Percentiles rank a stretch among this genome's conserved stretches.
phyloP scores from a whole-genome alignment of 2,797 vertebrate genomes.

The Xiphophorus birchmanni region DNA sequence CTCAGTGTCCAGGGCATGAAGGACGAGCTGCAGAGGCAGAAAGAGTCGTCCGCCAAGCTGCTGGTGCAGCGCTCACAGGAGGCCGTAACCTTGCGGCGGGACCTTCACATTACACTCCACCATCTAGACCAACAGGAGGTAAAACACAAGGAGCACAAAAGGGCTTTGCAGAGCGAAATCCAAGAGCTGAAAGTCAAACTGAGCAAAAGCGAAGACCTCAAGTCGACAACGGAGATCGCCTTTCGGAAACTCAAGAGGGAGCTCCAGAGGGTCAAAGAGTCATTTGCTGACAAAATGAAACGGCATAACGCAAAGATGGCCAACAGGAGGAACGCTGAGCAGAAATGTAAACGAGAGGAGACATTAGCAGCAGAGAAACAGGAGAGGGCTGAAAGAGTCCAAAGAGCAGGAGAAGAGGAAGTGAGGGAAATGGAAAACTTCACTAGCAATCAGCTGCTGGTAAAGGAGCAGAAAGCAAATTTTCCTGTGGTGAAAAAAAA shows the following conservation, averaged over 20 bases:
- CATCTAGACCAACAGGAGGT: background rate
- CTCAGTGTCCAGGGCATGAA: background rate
- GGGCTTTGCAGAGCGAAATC: background rate
- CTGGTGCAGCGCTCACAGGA: background rate
- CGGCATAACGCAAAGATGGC: too few relatives aligned
- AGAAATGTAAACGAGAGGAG: background rate
- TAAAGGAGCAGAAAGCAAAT: background rate
- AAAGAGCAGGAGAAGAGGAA: background rate
- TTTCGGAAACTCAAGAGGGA: background rate
- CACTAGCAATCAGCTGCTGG: background rate
- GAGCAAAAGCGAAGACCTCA: background rate
- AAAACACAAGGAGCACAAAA: background rate
- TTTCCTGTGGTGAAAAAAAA: background rate
- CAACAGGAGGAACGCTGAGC: background rate
- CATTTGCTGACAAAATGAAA: background rate
- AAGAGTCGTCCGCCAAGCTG: background rate
- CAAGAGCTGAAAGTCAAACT: background rate
- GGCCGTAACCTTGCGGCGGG: background rate
- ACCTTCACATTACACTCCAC: background rate
- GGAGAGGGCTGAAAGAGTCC: background rate
- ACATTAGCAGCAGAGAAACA: background rate
- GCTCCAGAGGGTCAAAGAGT: background rate
- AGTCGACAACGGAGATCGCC: background rate
- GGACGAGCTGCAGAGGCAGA: background rate
- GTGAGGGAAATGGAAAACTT: background rate